Percentiles rank a stretch among this genome's conserved stretches.
These are phyloP conservation scores for Diarsia mendica DNA, from an alignment of 2,888 invertebrate genomes.

Conservation along the genomic window DNA sequence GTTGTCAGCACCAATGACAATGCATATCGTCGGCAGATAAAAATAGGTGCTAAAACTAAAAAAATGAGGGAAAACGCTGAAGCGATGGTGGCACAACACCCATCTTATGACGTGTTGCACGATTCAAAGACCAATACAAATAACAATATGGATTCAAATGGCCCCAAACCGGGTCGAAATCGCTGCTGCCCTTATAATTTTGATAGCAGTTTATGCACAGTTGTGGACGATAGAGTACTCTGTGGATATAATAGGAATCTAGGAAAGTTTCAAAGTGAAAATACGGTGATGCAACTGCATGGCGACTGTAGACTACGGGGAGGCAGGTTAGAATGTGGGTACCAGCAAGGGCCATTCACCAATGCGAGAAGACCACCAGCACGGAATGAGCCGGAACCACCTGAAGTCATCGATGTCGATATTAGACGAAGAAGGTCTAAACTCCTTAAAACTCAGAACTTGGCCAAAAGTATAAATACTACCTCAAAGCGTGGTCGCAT, in stretches of 20 bases:
- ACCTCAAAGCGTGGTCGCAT: no score
- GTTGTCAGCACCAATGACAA: not conserved
- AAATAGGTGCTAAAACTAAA: not conserved
- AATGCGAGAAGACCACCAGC: constrained; percentile 67
- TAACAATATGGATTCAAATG: not conserved
- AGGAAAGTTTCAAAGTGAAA: constrained; percentile 67
- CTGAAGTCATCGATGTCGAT: accelerated
- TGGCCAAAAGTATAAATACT: constrained; percentile 6
- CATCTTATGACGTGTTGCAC: not conserved
- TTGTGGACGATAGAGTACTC: constrained; percentile 78
- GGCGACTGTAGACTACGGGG: constrained; percentile 79
- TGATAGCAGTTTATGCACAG: constrained; percentile 75
- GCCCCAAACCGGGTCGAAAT: constrained; percentile 36
- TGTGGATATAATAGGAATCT: constrained; percentile 82
- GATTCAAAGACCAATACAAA: accelerated
- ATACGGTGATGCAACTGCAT: constrained; percentile 63
- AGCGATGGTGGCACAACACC: not conserved
- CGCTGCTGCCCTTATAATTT: constrained; percentile 83
- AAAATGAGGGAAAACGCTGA: not conserved
- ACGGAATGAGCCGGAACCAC: constrained; percentile 41
- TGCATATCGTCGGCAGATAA: not conserved
- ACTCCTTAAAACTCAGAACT: no score
- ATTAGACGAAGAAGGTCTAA: not conserved
- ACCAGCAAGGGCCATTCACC: constrained; percentile 74
- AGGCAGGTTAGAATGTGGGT: constrained; percentile 83